phyloP scores from a whole-genome alignment of 2,113 vertebrate species.

The Todiramphus saurophagus region DNA sequence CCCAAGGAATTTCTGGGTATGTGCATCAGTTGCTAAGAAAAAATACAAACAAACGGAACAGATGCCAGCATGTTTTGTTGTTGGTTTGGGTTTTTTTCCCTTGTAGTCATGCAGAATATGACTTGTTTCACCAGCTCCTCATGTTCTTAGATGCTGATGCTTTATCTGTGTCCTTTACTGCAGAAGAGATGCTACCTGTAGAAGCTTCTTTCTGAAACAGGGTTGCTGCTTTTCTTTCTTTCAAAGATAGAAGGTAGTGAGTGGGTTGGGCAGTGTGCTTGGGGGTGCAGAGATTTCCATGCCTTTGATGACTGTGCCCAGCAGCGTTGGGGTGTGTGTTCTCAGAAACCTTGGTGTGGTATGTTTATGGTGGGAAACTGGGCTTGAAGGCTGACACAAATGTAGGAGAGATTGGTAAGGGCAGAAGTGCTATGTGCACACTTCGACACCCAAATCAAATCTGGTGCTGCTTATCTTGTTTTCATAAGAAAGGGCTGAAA shows the following conservation, averaged over 20 bases:
- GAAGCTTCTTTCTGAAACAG: background rate
- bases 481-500: background rate
- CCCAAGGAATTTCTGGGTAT: background rate
- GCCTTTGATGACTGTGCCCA: accelerated
- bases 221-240: background rate
- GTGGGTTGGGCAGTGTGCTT: background rate
- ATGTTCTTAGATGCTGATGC: background rate
- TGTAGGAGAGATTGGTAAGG: background rate
- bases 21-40: background rate
- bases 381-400: background rate
- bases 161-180: background rate
- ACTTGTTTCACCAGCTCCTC: background rate
- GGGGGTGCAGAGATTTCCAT: background rate
- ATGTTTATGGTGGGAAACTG: background rate
- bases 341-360: background rate
- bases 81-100: accelerated
- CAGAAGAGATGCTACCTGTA: background rate
- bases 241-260: background rate
- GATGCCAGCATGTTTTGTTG: background rate
- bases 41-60: background rate
- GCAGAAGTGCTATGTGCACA: background rate
- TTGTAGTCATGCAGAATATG: background rate
- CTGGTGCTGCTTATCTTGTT: background rate
- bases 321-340: background rate
- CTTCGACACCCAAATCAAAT: background rate